Conservation (phyloP, 2,888 invertebrate genomes). For the Melieria omissa region DNA sequence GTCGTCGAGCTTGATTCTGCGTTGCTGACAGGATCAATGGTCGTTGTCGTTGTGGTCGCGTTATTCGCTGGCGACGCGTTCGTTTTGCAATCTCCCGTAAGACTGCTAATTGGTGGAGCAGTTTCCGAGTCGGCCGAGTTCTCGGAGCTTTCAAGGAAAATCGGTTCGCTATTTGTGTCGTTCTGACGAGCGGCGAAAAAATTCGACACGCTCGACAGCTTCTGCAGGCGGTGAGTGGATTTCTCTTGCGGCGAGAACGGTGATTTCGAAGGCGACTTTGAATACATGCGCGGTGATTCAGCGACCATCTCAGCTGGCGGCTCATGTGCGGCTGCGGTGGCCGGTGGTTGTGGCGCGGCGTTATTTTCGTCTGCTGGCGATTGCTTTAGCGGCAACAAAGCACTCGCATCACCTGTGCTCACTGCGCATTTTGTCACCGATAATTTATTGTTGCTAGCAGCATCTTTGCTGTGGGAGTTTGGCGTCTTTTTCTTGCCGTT, state of each 20-base stretch:
- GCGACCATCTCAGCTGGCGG: neutral
- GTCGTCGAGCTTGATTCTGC: constrained; percentile 30
- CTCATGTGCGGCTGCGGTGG: constrained; percentile 17
- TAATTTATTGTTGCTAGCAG: constrained; percentile 40
- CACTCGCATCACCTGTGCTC: constrained; percentile 44
- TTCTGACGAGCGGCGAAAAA: constrained; percentile 74
- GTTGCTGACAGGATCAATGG: constrained; percentile 30
- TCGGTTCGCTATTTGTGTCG: constrained; percentile 67
- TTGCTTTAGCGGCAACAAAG: constrained; percentile 39
- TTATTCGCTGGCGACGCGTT: constrained; percentile 56
- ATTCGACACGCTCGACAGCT: constrained; percentile 80
- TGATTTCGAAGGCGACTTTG: constrained; percentile 35
- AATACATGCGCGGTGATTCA: constrained; percentile 42
- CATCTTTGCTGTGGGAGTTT: constrained; percentile 40
- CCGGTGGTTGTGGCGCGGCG: constrained; percentile 49
- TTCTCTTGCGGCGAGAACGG: constrained; percentile 25
- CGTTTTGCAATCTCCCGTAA: constrained; percentile 63
- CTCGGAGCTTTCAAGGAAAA: constrained; percentile 69
- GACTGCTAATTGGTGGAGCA: constrained; percentile 52
- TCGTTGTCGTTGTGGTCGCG: constrained; percentile 44
- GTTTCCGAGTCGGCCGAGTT: constrained; percentile 57
- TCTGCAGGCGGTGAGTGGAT: constrained; percentile 75
- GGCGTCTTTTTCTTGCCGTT: constrained; percentile 53
- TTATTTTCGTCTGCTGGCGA: constrained; percentile 52
- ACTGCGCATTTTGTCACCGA: constrained; percentile 39